phyloP scores from a whole-genome alignment of 2,888 invertebrate genomes.

The Dryococelus australis region DNA sequence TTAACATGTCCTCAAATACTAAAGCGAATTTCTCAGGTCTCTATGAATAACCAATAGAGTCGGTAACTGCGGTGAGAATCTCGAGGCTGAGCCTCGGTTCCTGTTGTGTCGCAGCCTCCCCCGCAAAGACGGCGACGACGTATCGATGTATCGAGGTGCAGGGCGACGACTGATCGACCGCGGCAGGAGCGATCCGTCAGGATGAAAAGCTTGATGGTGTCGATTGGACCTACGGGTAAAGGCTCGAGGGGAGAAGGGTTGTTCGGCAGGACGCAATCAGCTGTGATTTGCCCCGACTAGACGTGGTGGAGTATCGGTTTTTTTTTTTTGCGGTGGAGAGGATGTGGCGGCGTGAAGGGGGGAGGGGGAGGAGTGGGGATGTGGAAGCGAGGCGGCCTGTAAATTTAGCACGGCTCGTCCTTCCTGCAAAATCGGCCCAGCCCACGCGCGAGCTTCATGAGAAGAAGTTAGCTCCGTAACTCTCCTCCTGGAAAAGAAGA shows the following conservation, averaged over 20 bases:
- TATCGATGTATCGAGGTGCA: neutral
- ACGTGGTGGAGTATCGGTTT: neutral
- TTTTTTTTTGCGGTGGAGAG: neutral
- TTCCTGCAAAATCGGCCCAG: neutral
- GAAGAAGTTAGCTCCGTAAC: neutral
- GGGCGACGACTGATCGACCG: neutral
- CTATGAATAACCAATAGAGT: no score
- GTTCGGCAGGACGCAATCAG: neutral
- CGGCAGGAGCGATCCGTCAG: neutral
- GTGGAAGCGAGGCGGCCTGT: neutral
- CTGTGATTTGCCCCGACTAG: constrained; percentile 3
- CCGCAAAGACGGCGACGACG: neutral
- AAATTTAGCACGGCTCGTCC: neutral
- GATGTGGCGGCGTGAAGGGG: neutral
- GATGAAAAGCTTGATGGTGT: neutral
- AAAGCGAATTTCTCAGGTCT: no score
- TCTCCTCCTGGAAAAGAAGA: no score
- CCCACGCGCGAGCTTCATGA: neutral
- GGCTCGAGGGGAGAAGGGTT: neutral
- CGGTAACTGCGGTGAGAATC: no score
- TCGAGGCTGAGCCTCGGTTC: no score
- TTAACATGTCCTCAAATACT: no score
- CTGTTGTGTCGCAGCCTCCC: no score
- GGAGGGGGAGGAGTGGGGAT: neutral
- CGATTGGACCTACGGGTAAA: neutral